Percentiles rank a stretch among this genome's conserved stretches.
Conservation (phyloP, 2,797 vertebrate species). For the Brachyalestes nurse region DNA sequence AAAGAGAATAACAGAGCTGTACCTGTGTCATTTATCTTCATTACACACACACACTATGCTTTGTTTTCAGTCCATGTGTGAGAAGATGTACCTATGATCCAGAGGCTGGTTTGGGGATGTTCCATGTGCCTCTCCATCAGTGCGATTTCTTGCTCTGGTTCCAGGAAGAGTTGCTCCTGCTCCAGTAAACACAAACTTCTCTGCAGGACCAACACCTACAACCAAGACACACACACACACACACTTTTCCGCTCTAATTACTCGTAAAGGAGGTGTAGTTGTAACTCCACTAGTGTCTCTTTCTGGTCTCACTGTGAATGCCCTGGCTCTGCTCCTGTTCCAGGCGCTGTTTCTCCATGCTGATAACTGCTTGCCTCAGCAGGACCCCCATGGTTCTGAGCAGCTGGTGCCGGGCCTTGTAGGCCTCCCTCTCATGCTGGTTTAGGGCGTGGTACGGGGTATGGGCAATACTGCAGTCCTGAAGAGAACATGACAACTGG, state of each 20-base stretch:
- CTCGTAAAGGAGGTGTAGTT: not conserved
- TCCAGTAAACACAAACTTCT: slow-evolving; percentile 51
- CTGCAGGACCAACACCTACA: slow-evolving; percentile 50
- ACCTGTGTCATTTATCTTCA: not conserved
- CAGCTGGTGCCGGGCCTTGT: slow-evolving; percentile 70
- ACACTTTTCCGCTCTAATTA: slow-evolving; percentile 7
- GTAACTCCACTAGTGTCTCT: not conserved
- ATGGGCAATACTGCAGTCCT: slow-evolving; percentile 79
- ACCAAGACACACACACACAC: slow-evolving; percentile 31
- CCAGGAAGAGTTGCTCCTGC: slow-evolving; percentile 26
- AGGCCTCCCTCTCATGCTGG: slow-evolving; percentile 70
- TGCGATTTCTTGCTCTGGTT: not conserved
- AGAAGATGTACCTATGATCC: too few species aligned
- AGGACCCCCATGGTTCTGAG: slow-evolving; percentile 76
- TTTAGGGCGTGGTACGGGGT: slow-evolving; percentile 78
- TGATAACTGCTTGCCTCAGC: slow-evolving; percentile 63
- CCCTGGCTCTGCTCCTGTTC: slow-evolving; percentile 33
- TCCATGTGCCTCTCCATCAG: slow-evolving; percentile 34
- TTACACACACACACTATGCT: not conserved
- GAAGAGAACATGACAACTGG: slow-evolving; percentile 23
- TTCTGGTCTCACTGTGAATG: slow-evolving; percentile 56
- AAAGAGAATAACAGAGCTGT: not conserved
- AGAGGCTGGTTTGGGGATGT: slow-evolving; percentile 20
- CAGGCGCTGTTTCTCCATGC: slow-evolving; percentile 65
- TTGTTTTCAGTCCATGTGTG: slow-evolving; percentile 10